These are phyloP conservation scores for Tiliacea aurago DNA, from an alignment of 2,888 invertebrate genomes.

Conservation along the genomic window DNA sequence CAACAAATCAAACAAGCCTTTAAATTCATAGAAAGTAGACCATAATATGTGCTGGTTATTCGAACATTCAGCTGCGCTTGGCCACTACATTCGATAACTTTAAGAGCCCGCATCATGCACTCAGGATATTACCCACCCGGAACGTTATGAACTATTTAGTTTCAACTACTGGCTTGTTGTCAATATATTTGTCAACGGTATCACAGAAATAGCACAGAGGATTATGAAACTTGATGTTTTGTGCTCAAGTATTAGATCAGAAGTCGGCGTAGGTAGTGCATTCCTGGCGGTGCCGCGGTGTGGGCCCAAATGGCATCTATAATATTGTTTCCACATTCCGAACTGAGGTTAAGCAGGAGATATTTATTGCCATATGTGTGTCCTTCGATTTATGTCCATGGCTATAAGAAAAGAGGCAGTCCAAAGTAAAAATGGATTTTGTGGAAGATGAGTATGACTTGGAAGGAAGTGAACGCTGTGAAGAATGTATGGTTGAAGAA, in stretches of 20 bases:
- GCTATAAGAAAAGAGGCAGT: not conserved
- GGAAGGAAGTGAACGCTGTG: not conserved
- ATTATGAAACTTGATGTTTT: slow-evolving; percentile 59
- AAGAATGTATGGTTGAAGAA: not conserved
- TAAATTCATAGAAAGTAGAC: slow-evolving; percentile 19
- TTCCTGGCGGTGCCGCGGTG: slow-evolving; percentile 73
- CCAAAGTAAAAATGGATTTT: not conserved
- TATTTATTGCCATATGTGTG: slow-evolving; percentile 59
- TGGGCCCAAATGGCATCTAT: slow-evolving; percentile 76
- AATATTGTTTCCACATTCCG: slow-evolving; percentile 79
- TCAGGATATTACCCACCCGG: slow-evolving; percentile 52
- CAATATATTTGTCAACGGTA: slow-evolving; percentile 61
- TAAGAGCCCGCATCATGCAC: slow-evolving; percentile 51
- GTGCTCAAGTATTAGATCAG: slow-evolving; percentile 54
- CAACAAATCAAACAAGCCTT: not conserved
- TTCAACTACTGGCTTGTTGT: slow-evolving; percentile 30
- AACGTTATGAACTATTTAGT: slow-evolving; percentile 43
- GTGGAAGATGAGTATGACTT: not conserved
- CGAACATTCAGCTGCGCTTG: slow-evolving; percentile 15
- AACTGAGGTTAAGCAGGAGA: slow-evolving; percentile 67
- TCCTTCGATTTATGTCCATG: slow-evolving; percentile 19
- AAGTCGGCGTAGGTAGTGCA: slow-evolving; percentile 81
- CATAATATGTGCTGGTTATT: slow-evolving; percentile 19
- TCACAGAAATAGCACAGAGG: slow-evolving; percentile 57
- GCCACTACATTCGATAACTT: slow-evolving; percentile 41